phyloP scores from a whole-genome alignment of 2,888 invertebrate species.

The Ellobium chinense region DNA sequence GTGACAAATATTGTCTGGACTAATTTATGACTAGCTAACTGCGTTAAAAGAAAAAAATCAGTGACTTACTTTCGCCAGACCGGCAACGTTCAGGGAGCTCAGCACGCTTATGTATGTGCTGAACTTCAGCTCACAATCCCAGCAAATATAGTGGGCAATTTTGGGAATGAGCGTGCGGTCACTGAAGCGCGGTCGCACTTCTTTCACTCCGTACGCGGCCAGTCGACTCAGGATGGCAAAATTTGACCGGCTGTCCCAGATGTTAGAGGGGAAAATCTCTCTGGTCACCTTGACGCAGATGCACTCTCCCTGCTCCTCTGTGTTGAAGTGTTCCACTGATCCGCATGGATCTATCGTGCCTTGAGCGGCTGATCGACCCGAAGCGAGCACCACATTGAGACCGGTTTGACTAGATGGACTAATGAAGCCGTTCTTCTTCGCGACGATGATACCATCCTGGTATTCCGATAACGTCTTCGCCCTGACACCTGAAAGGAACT shows the following conservation, averaged over 20 bases:
- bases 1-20: too few species aligned
- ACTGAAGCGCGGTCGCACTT: constrained; percentile 34
- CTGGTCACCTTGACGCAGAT: constrained; percentile 52
- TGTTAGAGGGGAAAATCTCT: constrained; percentile 49
- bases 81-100: constrained; percentile 53
- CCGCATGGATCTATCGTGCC: constrained; percentile 54
- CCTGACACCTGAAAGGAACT: constrained; percentile 52
- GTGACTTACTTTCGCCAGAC: constrained; percentile 50
- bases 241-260: constrained; percentile 49
- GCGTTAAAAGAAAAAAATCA: too few species aligned
- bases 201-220: constrained; percentile 48
- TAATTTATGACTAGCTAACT: too few species aligned
- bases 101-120: constrained; percentile 51
- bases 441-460: constrained; percentile 53
- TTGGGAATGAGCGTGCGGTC: constrained; percentile 46
- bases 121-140: constrained; percentile 54
- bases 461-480: constrained; percentile 48
- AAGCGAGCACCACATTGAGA: constrained; percentile 43
- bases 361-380: constrained; percentile 44
- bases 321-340: constrained; percentile 45
- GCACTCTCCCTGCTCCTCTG: constrained; percentile 49
- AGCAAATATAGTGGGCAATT: constrained; percentile 55
- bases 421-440: constrained; percentile 50
- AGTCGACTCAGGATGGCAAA: constrained; percentile 50
- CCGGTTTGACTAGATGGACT: constrained; percentile 44